These are phyloP conservation scores for Asarcornis scutulata DNA, from an alignment of 2,113 vertebrate species.

Conservation along the genomic window DNA sequence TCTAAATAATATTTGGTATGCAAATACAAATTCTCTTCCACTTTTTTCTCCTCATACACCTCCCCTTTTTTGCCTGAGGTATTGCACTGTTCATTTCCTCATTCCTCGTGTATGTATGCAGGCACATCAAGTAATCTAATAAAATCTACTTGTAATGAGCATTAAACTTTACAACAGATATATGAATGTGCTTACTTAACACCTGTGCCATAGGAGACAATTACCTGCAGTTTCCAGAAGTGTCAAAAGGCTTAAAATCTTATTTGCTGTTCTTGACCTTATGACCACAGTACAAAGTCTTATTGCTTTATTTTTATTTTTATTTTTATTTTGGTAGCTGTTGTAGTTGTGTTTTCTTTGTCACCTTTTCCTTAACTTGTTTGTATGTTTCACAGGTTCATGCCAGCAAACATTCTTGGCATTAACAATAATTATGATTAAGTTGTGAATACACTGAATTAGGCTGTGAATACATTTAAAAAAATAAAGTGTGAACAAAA, in stretches of 20 bases:
- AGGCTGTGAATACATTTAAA: constrained; percentile 18
- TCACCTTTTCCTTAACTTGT: constrained; percentile 18
- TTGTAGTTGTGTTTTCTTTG: constrained; percentile 35
- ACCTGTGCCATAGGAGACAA: constrained; percentile 6
- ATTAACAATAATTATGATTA: constrained; percentile 34
- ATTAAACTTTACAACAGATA: not conserved
- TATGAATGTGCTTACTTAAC: not conserved
- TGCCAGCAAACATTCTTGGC: constrained; percentile 1
- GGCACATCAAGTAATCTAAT: not conserved
- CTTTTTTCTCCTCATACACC: not conserved
- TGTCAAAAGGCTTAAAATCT: constrained; percentile 35
- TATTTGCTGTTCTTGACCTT: constrained; percentile 48
- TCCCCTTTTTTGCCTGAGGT: not conserved
- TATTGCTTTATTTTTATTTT: not conserved
- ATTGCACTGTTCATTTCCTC: not conserved
- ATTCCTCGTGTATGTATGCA: not conserved
- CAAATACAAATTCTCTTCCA: not conserved
- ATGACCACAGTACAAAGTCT: not conserved
- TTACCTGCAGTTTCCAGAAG: constrained; percentile 29
- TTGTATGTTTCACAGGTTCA: constrained; percentile 39
- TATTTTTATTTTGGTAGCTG: too few species aligned
- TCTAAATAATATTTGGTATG: not conserved
- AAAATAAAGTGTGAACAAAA: not conserved
- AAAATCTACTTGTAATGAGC: not conserved
- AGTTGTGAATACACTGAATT: not conserved